Conservation (phyloP, 2,797 vertebrate genomes). For the Lerista edwardsae region DNA sequence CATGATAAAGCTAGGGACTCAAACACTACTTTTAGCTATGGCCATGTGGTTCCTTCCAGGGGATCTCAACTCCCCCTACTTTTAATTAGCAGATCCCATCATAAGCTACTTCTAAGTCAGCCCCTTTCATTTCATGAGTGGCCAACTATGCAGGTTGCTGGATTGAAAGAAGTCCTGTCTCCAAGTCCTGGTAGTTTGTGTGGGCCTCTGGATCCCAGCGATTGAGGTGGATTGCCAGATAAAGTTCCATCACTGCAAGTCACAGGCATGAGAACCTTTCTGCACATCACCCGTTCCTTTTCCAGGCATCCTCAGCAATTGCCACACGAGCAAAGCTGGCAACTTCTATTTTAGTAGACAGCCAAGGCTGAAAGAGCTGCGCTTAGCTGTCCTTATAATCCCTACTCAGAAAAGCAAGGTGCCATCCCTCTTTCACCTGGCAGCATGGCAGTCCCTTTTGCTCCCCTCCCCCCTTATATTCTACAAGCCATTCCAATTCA, state of each 20-base stretch:
- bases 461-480: neutral
- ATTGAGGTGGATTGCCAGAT: neutral
- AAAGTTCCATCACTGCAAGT: neutral
- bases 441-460: neutral
- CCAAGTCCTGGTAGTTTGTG: neutral
- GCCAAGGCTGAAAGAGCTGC: neutral
- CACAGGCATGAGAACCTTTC: neutral
- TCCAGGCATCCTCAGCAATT: neutral
- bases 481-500: neutral
- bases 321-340: neutral
- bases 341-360: too few relatives aligned
- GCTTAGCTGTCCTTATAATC: neutral
- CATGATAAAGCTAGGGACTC: neutral
- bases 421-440: neutral
- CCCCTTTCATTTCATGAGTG: neutral
- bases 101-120: neutral
- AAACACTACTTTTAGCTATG: neutral
- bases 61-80: too few relatives aligned
- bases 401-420: neutral
- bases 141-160: neutral
- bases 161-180: neutral
- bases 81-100: neutral
- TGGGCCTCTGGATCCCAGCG: neutral
- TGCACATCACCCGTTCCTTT: neutral
- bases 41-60: neutral